Evolutionary conservation across 2,797 vertebrate species (phyloP), one percentile per base, ranked within the genome.

Genomic region (Synanceia verrucosa): DNA sequence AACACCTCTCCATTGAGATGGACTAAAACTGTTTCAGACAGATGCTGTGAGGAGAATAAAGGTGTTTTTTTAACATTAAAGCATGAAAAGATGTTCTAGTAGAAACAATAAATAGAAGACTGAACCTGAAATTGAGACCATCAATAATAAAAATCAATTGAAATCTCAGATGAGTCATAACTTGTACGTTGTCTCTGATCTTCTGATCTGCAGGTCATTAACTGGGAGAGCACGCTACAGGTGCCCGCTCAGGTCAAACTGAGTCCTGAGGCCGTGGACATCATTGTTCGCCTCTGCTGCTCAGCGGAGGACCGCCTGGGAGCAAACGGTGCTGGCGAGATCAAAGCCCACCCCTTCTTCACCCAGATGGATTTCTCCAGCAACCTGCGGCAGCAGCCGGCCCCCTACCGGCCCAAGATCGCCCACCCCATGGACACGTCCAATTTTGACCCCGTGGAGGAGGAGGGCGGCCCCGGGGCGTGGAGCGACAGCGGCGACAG

Each of bases 401-500:
- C 98, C 12, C 97, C 97, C 18, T 99, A 98, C 31, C 91, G 97
- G 60, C 98, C 98, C 82, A 99, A 97, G 88, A 97, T 99, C 73
- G 95, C 96, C 83, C 98, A 99, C 86, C 97, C 97, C 2, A 99
- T 97, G 96, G 98, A 99, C 93, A 99, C 98, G 9, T 99, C 98
- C 28, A 99, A 99, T 92, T 99, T 99, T 41, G 98, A 99, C 89
- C 98, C 98, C 0, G 96, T 99, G 56, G 98, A 99, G 73, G 98
- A 99, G 70, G 98, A 99, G 62, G 92, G 92, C 0, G 90, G 85
- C 1, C 91, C 93, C 0, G 93, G 94, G 41, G 96, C 96, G 0
- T 98, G 96, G 96, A 95, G 94, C 0, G 94, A 97, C 71, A 98
- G 97, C 0, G 96, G 94, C 28, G 97, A 97, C 81, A 96, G 96